Conservation (phyloP, 1,140 invertebrate species). For the Pseudomyrmex concolor region DNA sequence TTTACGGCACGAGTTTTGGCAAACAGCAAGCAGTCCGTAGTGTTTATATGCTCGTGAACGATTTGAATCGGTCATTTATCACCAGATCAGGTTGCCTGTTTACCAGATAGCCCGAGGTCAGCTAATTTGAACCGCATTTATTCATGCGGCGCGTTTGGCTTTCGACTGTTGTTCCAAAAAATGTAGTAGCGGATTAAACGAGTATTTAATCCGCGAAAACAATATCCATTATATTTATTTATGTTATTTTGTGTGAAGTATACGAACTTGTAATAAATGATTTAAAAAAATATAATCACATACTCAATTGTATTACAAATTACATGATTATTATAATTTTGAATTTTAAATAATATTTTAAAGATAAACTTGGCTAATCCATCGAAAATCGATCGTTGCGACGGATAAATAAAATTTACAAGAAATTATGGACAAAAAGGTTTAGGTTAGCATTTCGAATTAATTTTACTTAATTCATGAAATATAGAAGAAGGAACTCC, state of each 20-base stretch:
- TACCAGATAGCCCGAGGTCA: slow-evolving; percentile 57
- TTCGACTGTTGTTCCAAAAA: slow-evolving; percentile 27
- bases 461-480: slow-evolving; percentile 40
- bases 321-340: not conserved
- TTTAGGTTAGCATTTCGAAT: slow-evolving; percentile 59
- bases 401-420: not conserved
- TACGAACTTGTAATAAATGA: not conserved
- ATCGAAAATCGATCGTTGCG: not conserved
- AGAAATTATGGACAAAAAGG: slow-evolving; percentile 20
- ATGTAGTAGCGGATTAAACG: not conserved
- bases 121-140: slow-evolving; percentile 50
- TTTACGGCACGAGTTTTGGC: slow-evolving; percentile 30
- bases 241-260: not conserved
- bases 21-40: not conserved
- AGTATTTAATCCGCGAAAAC: not conserved
- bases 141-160: slow-evolving; percentile 45
- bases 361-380: slow-evolving; percentile 7
- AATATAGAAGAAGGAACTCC: slow-evolving; percentile 2
- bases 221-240: slow-evolving; percentile 9
- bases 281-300: no score
- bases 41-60: slow-evolving; percentile 53
- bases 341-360: not conserved
- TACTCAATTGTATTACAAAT: no score
- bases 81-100: slow-evolving; percentile 29
- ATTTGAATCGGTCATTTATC: slow-evolving; percentile 43